A percentile compares a stretch with the other conserved stretches of the same genome.
phyloP scores from a whole-genome alignment of 2,797 vertebrate genomes.

The Argyrosomus regius region DNA sequence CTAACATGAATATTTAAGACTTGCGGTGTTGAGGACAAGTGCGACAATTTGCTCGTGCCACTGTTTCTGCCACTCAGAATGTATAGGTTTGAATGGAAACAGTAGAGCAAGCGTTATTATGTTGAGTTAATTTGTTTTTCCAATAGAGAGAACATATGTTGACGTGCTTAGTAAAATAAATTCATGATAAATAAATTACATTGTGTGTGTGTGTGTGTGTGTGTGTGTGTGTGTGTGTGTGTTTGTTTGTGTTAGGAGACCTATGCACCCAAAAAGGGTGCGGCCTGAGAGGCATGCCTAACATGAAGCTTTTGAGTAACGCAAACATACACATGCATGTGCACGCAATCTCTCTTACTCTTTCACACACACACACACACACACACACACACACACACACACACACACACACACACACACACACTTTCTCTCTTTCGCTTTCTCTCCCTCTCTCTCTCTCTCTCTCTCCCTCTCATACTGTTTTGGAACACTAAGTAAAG shows the following conservation, averaged over 20 bases:
- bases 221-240: conserved; percentile 12
- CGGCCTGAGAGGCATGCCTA: conserved; percentile 45
- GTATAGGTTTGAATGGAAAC: conserved; percentile 31
- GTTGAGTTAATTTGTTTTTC: conserved; percentile 24
- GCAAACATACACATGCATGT: conserved; percentile 19
- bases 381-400: background rate
- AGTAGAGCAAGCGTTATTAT: background rate
- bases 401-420: background rate
- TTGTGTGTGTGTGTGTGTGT: background rate
- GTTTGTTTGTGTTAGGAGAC: conserved; percentile 19
- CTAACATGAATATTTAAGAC: conserved; percentile 81
- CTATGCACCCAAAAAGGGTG: conserved; percentile 44
- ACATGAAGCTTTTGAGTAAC: conserved; percentile 44
- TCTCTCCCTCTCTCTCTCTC: too few relatives aligned
- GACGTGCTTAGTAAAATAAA: conserved; percentile 3
- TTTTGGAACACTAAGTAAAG: conserved; percentile 72
- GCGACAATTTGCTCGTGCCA: conserved; percentile 61
- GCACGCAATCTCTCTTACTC: background rate
- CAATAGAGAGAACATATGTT: background rate
- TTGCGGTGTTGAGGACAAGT: conserved; percentile 63
- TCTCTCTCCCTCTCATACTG: conserved; percentile 11
- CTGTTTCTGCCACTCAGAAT: conserved; percentile 38
- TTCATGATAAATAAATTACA: conserved; percentile 15
- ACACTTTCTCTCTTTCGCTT: background rate
- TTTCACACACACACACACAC: background rate